phyloP scores from a whole-genome alignment of 64 coral and sea anemone genomes.

The Stylophora pistillata region DNA sequence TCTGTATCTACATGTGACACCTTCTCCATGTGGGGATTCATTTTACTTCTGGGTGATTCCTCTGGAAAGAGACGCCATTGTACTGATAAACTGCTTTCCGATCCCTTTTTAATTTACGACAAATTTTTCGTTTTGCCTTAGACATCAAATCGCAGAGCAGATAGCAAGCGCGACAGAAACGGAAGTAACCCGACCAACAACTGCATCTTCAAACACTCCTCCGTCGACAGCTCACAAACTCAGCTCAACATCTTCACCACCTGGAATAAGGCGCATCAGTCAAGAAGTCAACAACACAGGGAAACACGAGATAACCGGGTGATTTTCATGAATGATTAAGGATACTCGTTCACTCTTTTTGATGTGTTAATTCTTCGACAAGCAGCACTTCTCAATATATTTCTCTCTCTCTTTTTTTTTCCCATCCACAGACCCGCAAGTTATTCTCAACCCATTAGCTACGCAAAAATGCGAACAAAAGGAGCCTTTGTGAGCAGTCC shows the following conservation, averaged over 20 bases:
- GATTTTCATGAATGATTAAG: not conserved
- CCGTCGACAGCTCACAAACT: constrained; percentile 24
- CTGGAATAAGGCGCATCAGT: not conserved
- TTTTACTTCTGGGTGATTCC: too few species aligned
- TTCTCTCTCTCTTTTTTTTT: not conserved
- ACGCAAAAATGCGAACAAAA: constrained; percentile 42
- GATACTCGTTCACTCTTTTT: not conserved
- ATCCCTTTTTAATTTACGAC: too few species aligned
- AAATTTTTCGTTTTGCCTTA: not conserved
- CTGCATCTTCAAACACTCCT: constrained; percentile 20
- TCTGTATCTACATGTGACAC: too few species aligned
- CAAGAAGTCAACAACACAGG: not conserved
- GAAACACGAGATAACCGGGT: not conserved
- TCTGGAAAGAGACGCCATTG: too few species aligned
- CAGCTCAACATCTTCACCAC: constrained; percentile 9
- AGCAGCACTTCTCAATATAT: not conserved
- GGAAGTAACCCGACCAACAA: constrained; percentile 55
- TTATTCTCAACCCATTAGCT: constrained; percentile 6
- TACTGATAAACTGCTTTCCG: too few species aligned
- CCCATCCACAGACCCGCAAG: constrained; percentile 30
- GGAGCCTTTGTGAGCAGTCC: constrained; percentile 74
- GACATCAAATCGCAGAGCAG: constrained; percentile 82
- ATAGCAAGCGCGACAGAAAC: constrained; percentile 87
- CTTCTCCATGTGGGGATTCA: too few species aligned
- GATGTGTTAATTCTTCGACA: not conserved